Evolutionary conservation across 2,797 vertebrate species (phyloP).

Genomic region (Sebastes elongatus): DNA sequence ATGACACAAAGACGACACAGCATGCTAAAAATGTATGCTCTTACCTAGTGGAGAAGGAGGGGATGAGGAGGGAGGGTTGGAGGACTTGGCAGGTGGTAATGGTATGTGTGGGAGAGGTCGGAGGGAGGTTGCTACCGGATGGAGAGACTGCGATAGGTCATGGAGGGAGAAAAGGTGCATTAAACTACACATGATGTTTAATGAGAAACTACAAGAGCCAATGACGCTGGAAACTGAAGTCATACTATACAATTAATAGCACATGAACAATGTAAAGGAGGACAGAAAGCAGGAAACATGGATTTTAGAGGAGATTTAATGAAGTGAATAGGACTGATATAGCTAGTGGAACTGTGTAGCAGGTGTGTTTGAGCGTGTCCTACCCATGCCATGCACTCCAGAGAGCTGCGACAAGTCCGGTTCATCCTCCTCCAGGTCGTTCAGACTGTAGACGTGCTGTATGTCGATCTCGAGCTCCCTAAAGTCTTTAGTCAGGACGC

Average conservation of each 20-base stretch:
- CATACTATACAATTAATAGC: background rate
- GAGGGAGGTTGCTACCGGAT: constrained; percentile 84
- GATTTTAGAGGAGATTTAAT: background rate
- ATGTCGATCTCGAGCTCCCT: constrained; percentile 87
- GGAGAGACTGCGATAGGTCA: constrained; percentile 71
- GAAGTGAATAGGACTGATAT: background rate
- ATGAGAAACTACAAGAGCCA: background rate
- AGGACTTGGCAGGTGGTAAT: constrained; percentile 87
- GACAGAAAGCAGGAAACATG: background rate
- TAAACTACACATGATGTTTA: constrained; percentile 57
- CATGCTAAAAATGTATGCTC: constrained; percentile 34
- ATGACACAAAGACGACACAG: background rate
- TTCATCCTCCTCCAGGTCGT: constrained; percentile 91
- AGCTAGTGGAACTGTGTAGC: background rate
- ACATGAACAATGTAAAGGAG: background rate
- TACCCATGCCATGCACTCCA: constrained; percentile 78
- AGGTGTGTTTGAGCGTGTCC: constrained; percentile 2
- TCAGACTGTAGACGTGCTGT: constrained; percentile 89
- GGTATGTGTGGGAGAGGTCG: constrained; percentile 87
- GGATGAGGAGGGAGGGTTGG: constrained; percentile 81
- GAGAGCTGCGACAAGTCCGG: constrained; percentile 75
- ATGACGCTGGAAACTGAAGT: background rate
- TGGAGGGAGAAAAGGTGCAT: constrained; percentile 68
- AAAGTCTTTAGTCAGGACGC: constrained; percentile 91
- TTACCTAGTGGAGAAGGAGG: constrained; percentile 86